A percentile compares a stretch with the other conserved stretches of the same genome.
phyloP scores from a whole-genome alignment of 2,113 vertebrate genomes.

The Odocoileus hemionus region DNA sequence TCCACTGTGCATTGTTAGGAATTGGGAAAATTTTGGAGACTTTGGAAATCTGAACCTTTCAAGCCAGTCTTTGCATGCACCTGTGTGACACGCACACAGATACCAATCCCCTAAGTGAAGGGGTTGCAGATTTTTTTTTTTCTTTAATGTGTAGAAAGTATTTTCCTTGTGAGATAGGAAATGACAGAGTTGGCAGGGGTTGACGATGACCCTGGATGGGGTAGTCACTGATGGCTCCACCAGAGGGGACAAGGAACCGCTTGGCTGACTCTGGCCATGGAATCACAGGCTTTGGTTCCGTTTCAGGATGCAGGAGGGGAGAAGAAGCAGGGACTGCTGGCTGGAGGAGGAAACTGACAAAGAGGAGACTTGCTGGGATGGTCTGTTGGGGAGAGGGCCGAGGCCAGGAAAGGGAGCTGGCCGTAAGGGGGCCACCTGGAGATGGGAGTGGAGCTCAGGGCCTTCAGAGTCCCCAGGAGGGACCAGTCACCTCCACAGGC shows the following conservation, averaged over 20 bases:
- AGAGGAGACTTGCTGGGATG: not conserved
- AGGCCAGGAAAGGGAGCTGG: not conserved
- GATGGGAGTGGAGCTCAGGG: not conserved
- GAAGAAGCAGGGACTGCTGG: not conserved
- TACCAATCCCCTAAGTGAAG: not conserved
- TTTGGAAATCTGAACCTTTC: not conserved
- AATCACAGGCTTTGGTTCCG: not conserved
- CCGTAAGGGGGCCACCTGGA: not conserved
- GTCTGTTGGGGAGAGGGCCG: not conserved
- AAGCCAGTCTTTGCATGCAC: not conserved
- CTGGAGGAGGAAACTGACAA: not conserved
- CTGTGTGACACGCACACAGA: not conserved
- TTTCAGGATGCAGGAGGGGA: fast-evolving
- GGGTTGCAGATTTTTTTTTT: not conserved
- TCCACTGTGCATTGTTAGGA: not conserved
- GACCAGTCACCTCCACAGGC: not conserved
- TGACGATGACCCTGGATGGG: not conserved
- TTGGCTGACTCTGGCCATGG: not conserved
- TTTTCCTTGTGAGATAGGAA: not conserved
- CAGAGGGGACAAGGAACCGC: fast-evolving
- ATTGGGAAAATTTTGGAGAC: fast-evolving
- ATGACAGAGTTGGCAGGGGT: not conserved
- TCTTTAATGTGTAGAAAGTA: not conserved
- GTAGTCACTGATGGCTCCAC: not conserved
- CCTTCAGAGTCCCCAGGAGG: not conserved